Percentiles rank a stretch among this genome's conserved stretches.
Conservation (phyloP, 2,888 invertebrate species). For the Lagria hirta region DNA sequence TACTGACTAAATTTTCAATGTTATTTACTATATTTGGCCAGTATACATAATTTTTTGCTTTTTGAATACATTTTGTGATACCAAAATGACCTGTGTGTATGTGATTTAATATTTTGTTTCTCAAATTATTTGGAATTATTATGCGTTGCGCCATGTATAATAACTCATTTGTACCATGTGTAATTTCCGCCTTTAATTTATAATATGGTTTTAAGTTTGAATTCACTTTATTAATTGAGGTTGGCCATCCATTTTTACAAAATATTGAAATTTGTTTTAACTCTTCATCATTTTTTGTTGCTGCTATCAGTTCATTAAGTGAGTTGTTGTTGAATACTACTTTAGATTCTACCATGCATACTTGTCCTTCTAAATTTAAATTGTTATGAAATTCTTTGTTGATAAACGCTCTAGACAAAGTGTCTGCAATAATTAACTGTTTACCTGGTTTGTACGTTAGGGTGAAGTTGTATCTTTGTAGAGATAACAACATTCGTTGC, state of each 20-base stretch:
- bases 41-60: slow-evolving; percentile 31
- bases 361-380: slow-evolving; percentile 20
- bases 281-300: slow-evolving; percentile 28
- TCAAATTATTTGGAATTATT: slow-evolving; percentile 32
- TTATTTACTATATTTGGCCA: slow-evolving; percentile 35
- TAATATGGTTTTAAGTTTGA: slow-evolving; percentile 21
- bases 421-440: slow-evolving; percentile 25
- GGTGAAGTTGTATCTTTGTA: slow-evolving; percentile 23
- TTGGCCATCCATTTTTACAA: slow-evolving; percentile 27
- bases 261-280: slow-evolving; percentile 29
- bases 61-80: slow-evolving; percentile 29
- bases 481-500: slow-evolving; percentile 21
- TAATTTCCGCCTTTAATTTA: slow-evolving; percentile 18
- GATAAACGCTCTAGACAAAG: slow-evolving; percentile 25
- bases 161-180: slow-evolving; percentile 25
- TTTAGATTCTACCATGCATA: slow-evolving; percentile 20
- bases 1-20: slow-evolving; percentile 28
- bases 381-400: slow-evolving; percentile 17
- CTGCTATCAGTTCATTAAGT: slow-evolving; percentile 18
- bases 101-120: slow-evolving; percentile 28
- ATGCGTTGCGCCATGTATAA: slow-evolving; percentile 29
- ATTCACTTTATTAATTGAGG: slow-evolving; percentile 7
- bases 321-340: slow-evolving; percentile 20
- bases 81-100: slow-evolving; percentile 37
- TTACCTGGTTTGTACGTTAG: slow-evolving; percentile 23